A percentile compares a stretch with the other conserved stretches of the same genome.
Evolutionary conservation across 2,888 invertebrate genomes (phyloP).

Genomic region (Chironomus tentans): DNA sequence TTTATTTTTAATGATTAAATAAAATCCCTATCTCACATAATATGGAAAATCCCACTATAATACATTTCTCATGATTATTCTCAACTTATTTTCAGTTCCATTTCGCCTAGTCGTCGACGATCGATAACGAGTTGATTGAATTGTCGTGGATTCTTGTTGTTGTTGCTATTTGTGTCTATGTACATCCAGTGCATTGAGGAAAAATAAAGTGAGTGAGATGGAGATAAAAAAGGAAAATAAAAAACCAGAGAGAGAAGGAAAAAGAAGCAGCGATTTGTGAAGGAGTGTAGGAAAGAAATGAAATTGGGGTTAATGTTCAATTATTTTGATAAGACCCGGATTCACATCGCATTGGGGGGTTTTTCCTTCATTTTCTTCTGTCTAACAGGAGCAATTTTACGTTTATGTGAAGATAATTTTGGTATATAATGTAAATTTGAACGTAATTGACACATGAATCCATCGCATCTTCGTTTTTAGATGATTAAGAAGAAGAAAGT

Average conservation of each 20-base stretch:
- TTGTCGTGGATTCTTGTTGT: slow-evolving; percentile 2
- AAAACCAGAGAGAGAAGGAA: neutral
- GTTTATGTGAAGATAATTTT: too few species aligned
- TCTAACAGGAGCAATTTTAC: neutral
- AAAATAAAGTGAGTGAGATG: neutral
- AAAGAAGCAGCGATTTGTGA: neutral
- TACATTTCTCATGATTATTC: too few species aligned
- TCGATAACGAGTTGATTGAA: slow-evolving; percentile 18
- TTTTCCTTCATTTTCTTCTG: neutral
- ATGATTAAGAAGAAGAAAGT: neutral
- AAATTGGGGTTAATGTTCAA: slow-evolving; percentile 25
- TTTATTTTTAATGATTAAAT: too few species aligned
- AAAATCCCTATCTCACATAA: too few species aligned
- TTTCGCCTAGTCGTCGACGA: slow-evolving; percentile 1
- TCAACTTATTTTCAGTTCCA: neutral
- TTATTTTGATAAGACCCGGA: slow-evolving; percentile 18
- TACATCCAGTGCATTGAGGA: neutral
- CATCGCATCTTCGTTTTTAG: neutral
- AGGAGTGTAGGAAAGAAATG: neutral
- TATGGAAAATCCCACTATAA: too few species aligned
- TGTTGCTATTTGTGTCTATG: neutral
- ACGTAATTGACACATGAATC: neutral
- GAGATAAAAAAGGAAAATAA: neutral
- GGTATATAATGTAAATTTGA: too few species aligned
- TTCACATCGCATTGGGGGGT: neutral